Base-by-base conservation (phyloP, 2,113 vertebrate species). In the Hemibagrus wyckioides region DNA sequence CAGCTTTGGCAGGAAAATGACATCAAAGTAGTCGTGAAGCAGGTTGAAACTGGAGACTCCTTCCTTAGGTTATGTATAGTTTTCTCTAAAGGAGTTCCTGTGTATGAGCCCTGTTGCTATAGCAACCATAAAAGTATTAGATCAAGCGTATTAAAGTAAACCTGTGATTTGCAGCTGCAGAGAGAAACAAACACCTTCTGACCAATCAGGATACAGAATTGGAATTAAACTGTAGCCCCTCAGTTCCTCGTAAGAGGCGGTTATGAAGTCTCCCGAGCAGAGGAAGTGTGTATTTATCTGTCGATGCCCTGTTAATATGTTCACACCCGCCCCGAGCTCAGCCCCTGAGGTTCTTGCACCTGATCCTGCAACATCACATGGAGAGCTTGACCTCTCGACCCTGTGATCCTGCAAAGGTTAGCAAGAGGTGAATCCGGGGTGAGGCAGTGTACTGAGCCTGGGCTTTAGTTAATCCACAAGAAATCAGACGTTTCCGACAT, bases 301-400 rank as follows among this genome's bases (percentile, higher is more conserved):
- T 63, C 56, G 2, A 76, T 19, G 2, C 54, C 28, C 23, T 57
- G 69, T 61, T 76, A 59, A 76, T 57, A 77, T 10, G 13, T 85
- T 79, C 75, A 79, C 84, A 77, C 84, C 73, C 44, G 71, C 54
- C 36, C 36, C 3, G 25, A n/a, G 83, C 73, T 65, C 21, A 30
- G 39, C 56, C 56, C 30, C 19, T 17, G 41, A 33, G 84, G 36
- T 17, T 77, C 30, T 59, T 73, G 4, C 7, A 13, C 33, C 52
- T 44, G 76, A 85, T 33, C 71, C 41, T 41, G 15, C 50, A 50
- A 65, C 15, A 79, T 33, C 39, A 63, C 73, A 48, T 3, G 5
- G 1, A 63, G n/a, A 57, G 56, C 48, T n/a, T 85, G 36, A 84
- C 84, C 54, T 59, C 17, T 36, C 3, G 2, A 30, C 30, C 10